Conservation (phyloP, 2,888 invertebrate species). For the Drosophila longiperda region DNA sequence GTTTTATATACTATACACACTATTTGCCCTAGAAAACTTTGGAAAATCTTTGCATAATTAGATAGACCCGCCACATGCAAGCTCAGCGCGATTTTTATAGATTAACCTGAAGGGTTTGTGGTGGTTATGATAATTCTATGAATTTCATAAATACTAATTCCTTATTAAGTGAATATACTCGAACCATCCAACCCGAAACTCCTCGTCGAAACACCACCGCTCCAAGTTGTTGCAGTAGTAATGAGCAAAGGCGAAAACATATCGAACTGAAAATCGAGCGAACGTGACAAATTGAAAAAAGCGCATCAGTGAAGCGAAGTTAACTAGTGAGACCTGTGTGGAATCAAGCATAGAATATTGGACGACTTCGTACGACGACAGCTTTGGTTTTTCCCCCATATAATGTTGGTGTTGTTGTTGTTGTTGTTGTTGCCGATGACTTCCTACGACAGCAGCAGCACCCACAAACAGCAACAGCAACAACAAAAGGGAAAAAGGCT, state of each 20-base stretch:
- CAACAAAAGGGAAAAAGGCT: slow-evolving; percentile 45
- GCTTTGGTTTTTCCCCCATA: slow-evolving; percentile 11
- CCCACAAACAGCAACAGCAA: slow-evolving; percentile 18
- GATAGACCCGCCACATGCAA: slow-evolving; percentile 70
- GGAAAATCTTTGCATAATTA: slow-evolving; percentile 75
- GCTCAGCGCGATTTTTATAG: slow-evolving; percentile 50
- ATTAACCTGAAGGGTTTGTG: slow-evolving; percentile 53
- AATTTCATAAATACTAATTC: slow-evolving; percentile 79
- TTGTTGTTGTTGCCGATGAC: slow-evolving; percentile 60
- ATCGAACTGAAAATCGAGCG: slow-evolving; percentile 65
- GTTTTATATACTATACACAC: slow-evolving; percentile 15
- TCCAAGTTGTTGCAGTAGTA: slow-evolving; percentile 14
- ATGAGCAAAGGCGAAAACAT: slow-evolving; percentile 55
- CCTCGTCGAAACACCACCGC: not conserved
- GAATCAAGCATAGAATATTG: slow-evolving; percentile 78
- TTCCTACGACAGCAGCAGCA: slow-evolving; percentile 50
- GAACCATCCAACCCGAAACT: slow-evolving; percentile 5
- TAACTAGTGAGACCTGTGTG: slow-evolving; percentile 80
- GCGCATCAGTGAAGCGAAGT: slow-evolving; percentile 82
- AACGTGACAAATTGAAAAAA: slow-evolving; percentile 84
- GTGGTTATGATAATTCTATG: slow-evolving; percentile 62
- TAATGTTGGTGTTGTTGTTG: not conserved
- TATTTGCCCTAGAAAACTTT: slow-evolving; percentile 76
- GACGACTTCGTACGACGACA: slow-evolving; percentile 60
- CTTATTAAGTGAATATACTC: slow-evolving; percentile 32